phyloP scores from a whole-genome alignment of 2,797 vertebrate species.

The Odontamblyopus rebecca region DNA sequence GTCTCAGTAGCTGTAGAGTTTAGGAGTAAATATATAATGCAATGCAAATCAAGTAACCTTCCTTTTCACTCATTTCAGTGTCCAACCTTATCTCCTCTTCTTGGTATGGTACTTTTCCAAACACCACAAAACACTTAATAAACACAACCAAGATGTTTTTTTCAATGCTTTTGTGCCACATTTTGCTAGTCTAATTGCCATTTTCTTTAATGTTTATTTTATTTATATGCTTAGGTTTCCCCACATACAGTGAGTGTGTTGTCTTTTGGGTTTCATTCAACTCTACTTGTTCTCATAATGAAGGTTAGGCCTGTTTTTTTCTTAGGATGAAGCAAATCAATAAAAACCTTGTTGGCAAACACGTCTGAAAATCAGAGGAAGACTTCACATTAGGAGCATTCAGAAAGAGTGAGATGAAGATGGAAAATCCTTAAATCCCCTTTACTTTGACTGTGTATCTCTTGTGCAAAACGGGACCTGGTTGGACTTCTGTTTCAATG shows the following conservation, averaged over 20 bases:
- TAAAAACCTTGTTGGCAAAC: neutral
- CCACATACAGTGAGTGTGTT: neutral
- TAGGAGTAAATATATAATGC: neutral
- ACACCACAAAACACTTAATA: neutral
- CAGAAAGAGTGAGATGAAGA: neutral
- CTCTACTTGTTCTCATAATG: neutral
- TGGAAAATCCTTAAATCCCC: constrained; percentile 3
- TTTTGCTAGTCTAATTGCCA: neutral
- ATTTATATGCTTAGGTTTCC: neutral
- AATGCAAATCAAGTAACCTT: neutral
- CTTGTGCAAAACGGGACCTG: neutral
- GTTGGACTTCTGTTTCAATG: neutral
- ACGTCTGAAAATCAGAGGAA: neutral
- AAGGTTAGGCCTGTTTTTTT: neutral
- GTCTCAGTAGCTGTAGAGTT: neutral
- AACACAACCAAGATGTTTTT: neutral
- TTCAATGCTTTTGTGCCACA: neutral
- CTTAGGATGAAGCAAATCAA: neutral
- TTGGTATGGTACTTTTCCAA: neutral
- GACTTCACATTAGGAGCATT: constrained; percentile 1
- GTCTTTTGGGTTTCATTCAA: neutral
- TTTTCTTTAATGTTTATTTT: neutral
- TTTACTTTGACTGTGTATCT: neutral
- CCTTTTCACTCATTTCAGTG: neutral
- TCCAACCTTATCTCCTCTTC: neutral